Percentiles rank a stretch among this genome's conserved stretches.
Evolutionary conservation across 1,140 invertebrate genomes (phyloP).

Genomic region (Nixonia krombeini): DNA sequence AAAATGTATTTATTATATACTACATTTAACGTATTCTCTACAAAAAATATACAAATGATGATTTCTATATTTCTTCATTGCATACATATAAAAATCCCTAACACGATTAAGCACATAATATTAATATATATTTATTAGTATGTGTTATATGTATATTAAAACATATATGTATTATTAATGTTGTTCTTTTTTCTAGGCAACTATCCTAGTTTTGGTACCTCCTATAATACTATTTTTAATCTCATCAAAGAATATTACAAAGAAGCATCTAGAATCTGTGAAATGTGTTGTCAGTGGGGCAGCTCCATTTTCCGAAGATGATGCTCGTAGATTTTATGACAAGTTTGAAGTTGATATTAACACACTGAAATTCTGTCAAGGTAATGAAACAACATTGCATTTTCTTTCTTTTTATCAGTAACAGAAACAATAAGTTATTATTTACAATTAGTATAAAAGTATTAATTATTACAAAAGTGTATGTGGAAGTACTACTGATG

Average conservation of each 20-base stretch:
- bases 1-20: too few species aligned
- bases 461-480: too few species aligned
- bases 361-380: conserved; percentile 52
- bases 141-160: neutral
- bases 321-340: conserved; percentile 69
- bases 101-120: too few species aligned
- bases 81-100: too few species aligned
- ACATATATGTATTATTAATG: too few species aligned
- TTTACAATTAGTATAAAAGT: too few species aligned
- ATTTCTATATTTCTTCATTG: neutral
- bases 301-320: conserved; percentile 68
- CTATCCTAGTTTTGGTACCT: conserved; percentile 64
- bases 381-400: too few species aligned
- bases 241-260: conserved; percentile 63
- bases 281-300: conserved; percentile 70
- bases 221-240: conserved; percentile 72
- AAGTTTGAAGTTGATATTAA: conserved; percentile 50
- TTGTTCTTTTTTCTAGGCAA: conserved; percentile 53
- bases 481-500: too few species aligned
- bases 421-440: too few species aligned
- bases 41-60: neutral
- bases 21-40: too few species aligned
- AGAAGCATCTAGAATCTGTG: conserved; percentile 62
- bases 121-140: neutral
- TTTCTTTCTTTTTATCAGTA: too few species aligned